A percentile compares a stretch with the other conserved stretches of the same genome.
phyloP scores from a whole-genome alignment of 2,797 vertebrate genomes.

The Danio albolineatus region DNA sequence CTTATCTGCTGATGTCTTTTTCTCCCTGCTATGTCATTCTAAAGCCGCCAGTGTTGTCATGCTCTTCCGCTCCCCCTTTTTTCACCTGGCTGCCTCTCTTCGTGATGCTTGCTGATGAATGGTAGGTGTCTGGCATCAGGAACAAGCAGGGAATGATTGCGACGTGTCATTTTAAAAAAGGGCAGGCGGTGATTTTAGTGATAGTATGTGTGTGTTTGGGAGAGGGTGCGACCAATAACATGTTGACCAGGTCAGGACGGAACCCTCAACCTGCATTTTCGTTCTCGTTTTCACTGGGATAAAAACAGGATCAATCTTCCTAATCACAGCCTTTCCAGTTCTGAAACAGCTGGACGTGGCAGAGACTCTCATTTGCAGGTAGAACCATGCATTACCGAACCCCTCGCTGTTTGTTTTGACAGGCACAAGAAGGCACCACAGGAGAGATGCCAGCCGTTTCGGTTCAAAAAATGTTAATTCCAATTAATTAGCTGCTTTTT shows the following conservation, averaged over 20 bases:
- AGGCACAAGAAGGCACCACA: conserved; percentile 31
- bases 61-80: conserved; percentile 14
- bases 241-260: conserved; percentile 33
- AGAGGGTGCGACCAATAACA: conserved; percentile 56
- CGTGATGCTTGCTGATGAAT: conserved; percentile 71
- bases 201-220: conserved; percentile 64
- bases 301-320: conserved; percentile 32
- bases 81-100: conserved; percentile 11
- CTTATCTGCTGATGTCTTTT: conserved; percentile 39
- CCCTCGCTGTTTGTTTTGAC: conserved; percentile 43
- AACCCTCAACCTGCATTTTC: conserved; percentile 24
- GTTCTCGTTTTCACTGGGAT: conserved; percentile 10
- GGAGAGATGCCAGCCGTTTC: conserved; percentile 22
- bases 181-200: conserved; percentile 62
- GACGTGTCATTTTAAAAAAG: conserved; percentile 70
- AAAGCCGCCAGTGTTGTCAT: conserved; percentile 25
- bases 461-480: conserved; percentile 7
- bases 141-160: conserved; percentile 68
- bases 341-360: conserved; percentile 30
- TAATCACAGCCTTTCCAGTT: conserved; percentile 31
- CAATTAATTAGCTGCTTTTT: conserved; percentile 22
- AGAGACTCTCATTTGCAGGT: conserved; percentile 40
- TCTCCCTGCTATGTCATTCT: conserved; percentile 3
- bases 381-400: conserved; percentile 32
- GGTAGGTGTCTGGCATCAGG: conserved; percentile 67